Conservation (phyloP, 2,797 vertebrate genomes). For the Oreochromis mossambicus region DNA sequence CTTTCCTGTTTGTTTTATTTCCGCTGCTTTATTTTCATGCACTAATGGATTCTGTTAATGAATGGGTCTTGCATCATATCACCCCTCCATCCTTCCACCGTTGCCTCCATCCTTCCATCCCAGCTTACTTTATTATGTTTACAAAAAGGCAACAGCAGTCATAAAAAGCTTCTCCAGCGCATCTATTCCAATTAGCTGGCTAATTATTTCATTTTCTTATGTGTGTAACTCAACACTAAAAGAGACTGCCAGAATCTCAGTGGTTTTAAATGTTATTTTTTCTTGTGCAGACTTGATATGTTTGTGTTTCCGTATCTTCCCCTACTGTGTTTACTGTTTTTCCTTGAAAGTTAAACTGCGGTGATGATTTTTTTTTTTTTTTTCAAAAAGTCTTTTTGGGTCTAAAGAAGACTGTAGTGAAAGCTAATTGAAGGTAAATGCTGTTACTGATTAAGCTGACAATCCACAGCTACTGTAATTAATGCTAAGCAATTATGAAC, state of each 20-base stretch:
- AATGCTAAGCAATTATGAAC: neutral
- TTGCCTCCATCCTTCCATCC: conserved; percentile 29
- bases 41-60: conserved; percentile 73
- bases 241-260: conserved; percentile 16
- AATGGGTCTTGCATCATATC: conserved; percentile 46
- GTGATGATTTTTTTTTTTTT: neutral
- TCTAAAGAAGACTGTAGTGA: neutral
- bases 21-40: conserved; percentile 44
- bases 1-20: conserved; percentile 56
- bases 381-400: neutral
- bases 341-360: neutral
- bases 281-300: neutral
- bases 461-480: neutral
- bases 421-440: neutral
- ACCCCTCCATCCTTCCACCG: conserved; percentile 19
- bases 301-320: neutral
- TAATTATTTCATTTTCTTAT: conserved; percentile 47
- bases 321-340: neutral
- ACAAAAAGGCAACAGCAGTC: conserved; percentile 23
- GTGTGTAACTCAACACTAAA: conserved; percentile 25
- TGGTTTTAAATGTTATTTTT: neutral
- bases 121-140: conserved; percentile 58
- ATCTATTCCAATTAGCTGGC: conserved; percentile 53
- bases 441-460: neutral
- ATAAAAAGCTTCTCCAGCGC: conserved; percentile 35